Base-by-base conservation (phyloP, 2,888 invertebrate genomes). In the Monoplex corrugatus region DNA sequence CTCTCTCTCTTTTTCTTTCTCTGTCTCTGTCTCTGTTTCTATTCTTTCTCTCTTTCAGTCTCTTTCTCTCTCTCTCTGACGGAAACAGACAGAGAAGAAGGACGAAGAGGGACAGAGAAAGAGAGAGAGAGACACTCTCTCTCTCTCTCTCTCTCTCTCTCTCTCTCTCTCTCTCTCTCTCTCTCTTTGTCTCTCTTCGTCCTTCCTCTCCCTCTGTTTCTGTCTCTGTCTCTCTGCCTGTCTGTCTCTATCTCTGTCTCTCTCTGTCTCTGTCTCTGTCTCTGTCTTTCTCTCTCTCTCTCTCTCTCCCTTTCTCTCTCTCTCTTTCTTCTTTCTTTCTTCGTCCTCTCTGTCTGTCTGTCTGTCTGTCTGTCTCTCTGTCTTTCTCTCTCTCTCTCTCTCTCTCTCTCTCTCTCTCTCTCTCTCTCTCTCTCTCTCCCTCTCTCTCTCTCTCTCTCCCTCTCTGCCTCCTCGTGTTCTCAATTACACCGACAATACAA, bases 391-490 rank as follows among this genome's bases (percentile, higher is more conserved):
- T 75, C 50, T 13, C 50, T 16, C 16, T 16, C 16, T 16, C 16
- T 16, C 16, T 16, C 28, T 28, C 28, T 28, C 28, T 28, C 28
- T 75, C 75, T 32, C 32, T 8, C 75, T n/a, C 75, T 35, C 35
- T 75, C 75, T 35, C 28, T 35, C 28, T 28, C 75, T 75, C 75
- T 75, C 75, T 16, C 50, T 16, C 50, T 16, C 16, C 75, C 28
- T 75, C 75, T 75, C 75, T 35, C 75, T 75, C 75, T 35, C 75
- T 35, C 75, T 35, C 75, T 35, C n/a, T 35, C 75, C 75, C 75
- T 28, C n/a, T 28, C 75, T 28, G 13, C 28, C 10, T 28, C 75
- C 75, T 28, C 75, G 6, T 75, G 13, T 75, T 75, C 28, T 35
- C 75, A 16, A 32, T 50, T 13, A 50, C 8, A 16, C 50, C 50